Percentiles rank a stretch among this genome's conserved stretches.
These are phyloP conservation scores for Pterocles burchelli DNA, from an alignment of 2,113 vertebrate genomes.

Conservation along the genomic window DNA sequence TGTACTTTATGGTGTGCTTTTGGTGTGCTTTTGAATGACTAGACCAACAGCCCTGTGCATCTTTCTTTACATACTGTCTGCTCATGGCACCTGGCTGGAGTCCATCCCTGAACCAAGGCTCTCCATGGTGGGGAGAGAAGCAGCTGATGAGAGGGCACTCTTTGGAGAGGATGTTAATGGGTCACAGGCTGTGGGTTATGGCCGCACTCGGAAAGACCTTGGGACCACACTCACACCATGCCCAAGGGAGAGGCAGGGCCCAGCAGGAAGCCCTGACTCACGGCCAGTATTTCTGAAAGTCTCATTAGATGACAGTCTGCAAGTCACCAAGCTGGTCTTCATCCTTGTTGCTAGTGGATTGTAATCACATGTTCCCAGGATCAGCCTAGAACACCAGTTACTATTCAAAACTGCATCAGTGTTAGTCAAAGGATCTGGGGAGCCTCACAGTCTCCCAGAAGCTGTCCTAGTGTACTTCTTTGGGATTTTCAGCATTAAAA, in stretches of 20 bases:
- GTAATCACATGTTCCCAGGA: neutral
- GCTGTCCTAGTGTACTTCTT: neutral
- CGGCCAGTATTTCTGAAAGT: rapidly evolving
- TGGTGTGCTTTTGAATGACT: neutral
- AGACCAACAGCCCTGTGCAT: neutral
- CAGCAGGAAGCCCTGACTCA: neutral
- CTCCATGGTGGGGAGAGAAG: neutral
- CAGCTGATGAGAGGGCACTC: neutral
- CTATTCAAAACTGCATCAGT: neutral
- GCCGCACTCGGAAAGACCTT: neutral
- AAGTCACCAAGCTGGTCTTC: neutral
- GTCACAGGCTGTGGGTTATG: neutral
- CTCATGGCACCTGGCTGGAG: neutral
- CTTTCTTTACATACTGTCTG: neutral
- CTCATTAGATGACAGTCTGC: neutral
- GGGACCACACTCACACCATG: neutral
- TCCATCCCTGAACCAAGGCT: neutral
- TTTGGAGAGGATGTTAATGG: neutral
- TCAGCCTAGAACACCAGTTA: neutral
- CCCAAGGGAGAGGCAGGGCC: neutral
- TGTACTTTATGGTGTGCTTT: neutral
- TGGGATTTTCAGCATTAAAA: neutral
- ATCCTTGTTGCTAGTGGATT: neutral
- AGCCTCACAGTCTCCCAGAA: neutral
- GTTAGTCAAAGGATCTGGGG: neutral